phyloP scores from a whole-genome alignment of 2,888 invertebrate species.

The Eupithecia dodoneata region DNA sequence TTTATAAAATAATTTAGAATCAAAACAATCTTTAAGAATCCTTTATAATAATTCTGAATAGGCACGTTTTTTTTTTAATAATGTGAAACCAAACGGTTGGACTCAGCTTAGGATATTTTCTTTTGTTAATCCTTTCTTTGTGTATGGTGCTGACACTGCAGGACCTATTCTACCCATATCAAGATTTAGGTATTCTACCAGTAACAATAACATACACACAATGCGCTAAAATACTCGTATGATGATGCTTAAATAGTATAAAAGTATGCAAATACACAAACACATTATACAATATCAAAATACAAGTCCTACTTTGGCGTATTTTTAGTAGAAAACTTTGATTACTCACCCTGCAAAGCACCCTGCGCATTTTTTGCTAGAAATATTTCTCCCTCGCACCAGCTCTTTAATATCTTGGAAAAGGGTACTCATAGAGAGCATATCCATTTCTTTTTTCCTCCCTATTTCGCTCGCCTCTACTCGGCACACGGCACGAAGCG shows the following conservation, averaged over 20 bases:
- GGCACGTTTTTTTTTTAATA: not conserved
- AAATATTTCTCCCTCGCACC: not conserved
- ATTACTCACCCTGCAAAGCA: not conserved
- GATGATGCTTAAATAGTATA: not conserved
- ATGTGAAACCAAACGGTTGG: not conserved
- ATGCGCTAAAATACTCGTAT: not conserved
- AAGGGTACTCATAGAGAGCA: not conserved
- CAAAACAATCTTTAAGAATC: not conserved
- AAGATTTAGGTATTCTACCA: not conserved
- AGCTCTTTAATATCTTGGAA: not conserved
- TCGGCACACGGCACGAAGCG: slow-evolving; percentile 19
- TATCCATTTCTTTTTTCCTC: not conserved
- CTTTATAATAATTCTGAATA: not conserved
- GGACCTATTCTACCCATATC: not conserved
- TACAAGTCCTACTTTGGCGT: not conserved
- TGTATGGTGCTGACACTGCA: not conserved
- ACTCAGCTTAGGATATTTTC: not conserved
- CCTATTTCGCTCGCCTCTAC: not conserved
- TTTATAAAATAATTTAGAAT: not conserved
- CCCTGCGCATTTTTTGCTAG: not conserved
- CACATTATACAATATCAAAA: no score
- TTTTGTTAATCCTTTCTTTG: not conserved
- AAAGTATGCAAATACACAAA: no score
- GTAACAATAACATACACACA: not conserved
- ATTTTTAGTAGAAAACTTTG: not conserved